phyloP scores from a whole-genome alignment of 2,113 vertebrate genomes.

The Neotoma lepida region DNA sequence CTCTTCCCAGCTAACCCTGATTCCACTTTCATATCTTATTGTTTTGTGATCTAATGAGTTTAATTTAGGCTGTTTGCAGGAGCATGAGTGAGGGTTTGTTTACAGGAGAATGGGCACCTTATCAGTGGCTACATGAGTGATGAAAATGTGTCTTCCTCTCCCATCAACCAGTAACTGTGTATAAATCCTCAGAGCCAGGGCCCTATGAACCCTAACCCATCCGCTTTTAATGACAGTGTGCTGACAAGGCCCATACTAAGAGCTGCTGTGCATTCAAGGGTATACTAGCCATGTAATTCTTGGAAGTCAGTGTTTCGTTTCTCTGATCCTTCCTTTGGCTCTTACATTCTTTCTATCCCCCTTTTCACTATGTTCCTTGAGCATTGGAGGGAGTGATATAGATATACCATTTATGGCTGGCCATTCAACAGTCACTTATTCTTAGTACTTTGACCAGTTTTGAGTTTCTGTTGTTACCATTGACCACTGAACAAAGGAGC shows the following conservation, averaged over 20 bases:
- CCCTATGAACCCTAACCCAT: neutral
- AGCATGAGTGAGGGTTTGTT: neutral
- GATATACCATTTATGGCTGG: neutral
- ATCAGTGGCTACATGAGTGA: neutral
- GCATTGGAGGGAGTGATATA: neutral
- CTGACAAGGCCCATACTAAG: neutral
- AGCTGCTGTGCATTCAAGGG: neutral
- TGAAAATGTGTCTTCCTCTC: neutral
- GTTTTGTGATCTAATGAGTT: neutral
- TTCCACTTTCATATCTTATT: neutral
- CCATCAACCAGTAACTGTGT: neutral
- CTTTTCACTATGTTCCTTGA: neutral
- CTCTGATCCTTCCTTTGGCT: neutral
- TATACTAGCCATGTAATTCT: neutral
- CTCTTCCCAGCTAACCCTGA: neutral
- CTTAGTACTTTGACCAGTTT: neutral
- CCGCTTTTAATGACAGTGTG: neutral
- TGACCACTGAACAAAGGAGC: neutral
- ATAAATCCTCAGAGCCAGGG: neutral
- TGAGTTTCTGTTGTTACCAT: neutral
- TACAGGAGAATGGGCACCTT: neutral
- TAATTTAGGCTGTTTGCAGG: neutral
- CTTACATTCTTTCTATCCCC: neutral
- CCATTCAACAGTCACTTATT: neutral
- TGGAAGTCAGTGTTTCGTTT: neutral